phyloP scores from a whole-genome alignment of 2,113 vertebrate genomes.

The Coturnix japonica region DNA sequence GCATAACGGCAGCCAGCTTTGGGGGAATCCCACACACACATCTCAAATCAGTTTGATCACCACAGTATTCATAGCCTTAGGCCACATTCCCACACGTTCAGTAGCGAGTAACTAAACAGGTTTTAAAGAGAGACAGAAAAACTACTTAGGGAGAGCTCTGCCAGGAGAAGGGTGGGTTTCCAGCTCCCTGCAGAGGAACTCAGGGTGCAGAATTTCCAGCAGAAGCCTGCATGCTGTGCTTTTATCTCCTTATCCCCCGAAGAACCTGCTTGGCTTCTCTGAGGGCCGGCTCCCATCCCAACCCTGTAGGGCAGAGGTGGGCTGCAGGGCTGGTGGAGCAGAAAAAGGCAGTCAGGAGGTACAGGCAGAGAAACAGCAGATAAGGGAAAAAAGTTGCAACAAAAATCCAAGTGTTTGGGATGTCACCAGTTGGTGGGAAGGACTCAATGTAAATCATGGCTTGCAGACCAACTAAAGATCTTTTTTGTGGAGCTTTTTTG shows the following conservation, averaged over 20 bases:
- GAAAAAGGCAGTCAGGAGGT: not conserved
- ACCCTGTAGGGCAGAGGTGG: not conserved
- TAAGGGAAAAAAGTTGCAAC: not conserved
- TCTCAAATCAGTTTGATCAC: conserved; percentile 45
- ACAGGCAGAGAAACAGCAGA: not conserved
- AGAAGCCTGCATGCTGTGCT: not conserved
- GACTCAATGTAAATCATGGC: not conserved
- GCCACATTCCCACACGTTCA: conserved; percentile 25
- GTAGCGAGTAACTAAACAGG: conserved; percentile 25
- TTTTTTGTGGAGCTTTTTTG: not conserved
- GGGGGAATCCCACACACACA: conserved; percentile 38
- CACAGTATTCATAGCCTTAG: conserved; percentile 37
- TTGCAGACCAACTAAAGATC: not conserved
- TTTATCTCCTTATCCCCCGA: not conserved
- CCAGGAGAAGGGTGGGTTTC: conserved; percentile 19
- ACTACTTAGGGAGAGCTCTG: conserved; percentile 24
- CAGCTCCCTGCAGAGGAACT: not conserved
- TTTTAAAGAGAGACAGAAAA: conserved; percentile 51
- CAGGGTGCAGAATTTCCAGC: not conserved
- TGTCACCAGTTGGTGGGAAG: not conserved
- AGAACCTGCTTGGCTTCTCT: not conserved
- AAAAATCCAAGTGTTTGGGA: not conserved
- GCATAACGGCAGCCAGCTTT: conserved; percentile 19
- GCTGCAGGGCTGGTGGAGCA: not conserved
- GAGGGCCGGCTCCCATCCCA: not conserved